Evolutionary conservation across 2,113 vertebrate species (phyloP), one percentile per base, ranked within the genome.

Genomic region (Austrofundulus limnaeus): DNA sequence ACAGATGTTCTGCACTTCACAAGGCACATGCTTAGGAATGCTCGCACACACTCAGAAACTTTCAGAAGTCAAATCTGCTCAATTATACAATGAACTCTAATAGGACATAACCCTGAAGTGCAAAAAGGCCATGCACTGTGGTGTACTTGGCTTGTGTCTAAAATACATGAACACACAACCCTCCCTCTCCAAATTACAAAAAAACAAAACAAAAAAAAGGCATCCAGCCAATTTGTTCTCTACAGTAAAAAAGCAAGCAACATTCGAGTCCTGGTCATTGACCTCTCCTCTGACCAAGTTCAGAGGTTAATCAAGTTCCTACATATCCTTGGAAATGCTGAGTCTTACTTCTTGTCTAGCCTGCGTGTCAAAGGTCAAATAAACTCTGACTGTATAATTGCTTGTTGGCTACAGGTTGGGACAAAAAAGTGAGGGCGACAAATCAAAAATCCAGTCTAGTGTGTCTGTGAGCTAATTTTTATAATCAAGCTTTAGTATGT

Each of bases 251-350:
- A 79, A 77, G 81, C 84, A 66, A 85, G 68, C 66, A 73, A 74
- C 82, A 77, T 85, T 70, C 48, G 52, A 64, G 78, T 74, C 73
- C 64, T 39, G 80, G 74, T 80, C 73, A 84, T 64, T 89, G 90
- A 87, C 87, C 88, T 84, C 67, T 85, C 66, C 67, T 85, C 67
- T 73, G 83, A 84, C 84, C 77, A 71, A 25, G 88, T 87, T 85
- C 89, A 88, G 81, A 85, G 85, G 88, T 88, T 90, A 91, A 90
- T 90, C 86, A 89, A 90, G 85, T 87, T 78, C 80, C 83, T 78
- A 82, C 87, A 85, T 90, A 87, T 91, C 85, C 83, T 89, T 89
- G 79, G 82, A 85, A 83, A 78, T 78, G 78, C 79, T 84, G 82
- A 87, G 82, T 61, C 70, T 70, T 60, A 79, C 84, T 63, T 79